phyloP scores from a whole-genome alignment of 2,888 invertebrate species.

The Noctuana brunneofusca region DNA sequence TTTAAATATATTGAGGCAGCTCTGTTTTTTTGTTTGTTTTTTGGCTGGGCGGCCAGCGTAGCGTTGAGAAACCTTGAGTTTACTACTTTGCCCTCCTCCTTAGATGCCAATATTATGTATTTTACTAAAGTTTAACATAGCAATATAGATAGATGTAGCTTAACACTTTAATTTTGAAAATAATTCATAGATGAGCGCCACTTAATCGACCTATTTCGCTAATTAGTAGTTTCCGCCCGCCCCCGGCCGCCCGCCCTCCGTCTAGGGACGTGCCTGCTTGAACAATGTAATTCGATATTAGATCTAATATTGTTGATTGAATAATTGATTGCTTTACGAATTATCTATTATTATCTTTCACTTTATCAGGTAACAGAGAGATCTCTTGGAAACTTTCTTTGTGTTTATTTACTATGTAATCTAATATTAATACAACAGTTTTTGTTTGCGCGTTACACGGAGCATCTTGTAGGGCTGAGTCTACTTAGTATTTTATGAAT shows the following conservation, averaged over 20 bases:
- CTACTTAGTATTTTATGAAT: too few relatives aligned
- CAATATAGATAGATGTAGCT: background rate
- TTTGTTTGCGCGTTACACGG: too few relatives aligned
- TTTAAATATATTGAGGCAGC: background rate
- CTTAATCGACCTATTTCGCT: background rate
- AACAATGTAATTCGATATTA: background rate
- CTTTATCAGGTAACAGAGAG: background rate
- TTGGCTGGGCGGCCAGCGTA: too few relatives aligned
- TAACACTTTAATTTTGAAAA: background rate
- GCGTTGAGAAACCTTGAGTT: background rate
- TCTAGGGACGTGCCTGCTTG: background rate
- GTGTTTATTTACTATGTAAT: too few relatives aligned
- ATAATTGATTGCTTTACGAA: background rate
- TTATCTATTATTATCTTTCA: too few relatives aligned
- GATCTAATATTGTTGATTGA: background rate
- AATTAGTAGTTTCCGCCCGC: constrained; percentile 14
- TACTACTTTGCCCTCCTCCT: background rate
- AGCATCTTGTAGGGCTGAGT: too few relatives aligned
- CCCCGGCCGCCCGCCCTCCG: background rate
- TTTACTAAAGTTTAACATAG: background rate
- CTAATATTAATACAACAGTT: too few relatives aligned
- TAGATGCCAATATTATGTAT: background rate
- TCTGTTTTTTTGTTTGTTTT: background rate
- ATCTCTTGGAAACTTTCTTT: too few relatives aligned
- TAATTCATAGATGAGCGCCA: background rate